A percentile compares a stretch with the other conserved stretches of the same genome.
phyloP scores from a whole-genome alignment of 2,888 invertebrate species.

The Melieria omissa region DNA sequence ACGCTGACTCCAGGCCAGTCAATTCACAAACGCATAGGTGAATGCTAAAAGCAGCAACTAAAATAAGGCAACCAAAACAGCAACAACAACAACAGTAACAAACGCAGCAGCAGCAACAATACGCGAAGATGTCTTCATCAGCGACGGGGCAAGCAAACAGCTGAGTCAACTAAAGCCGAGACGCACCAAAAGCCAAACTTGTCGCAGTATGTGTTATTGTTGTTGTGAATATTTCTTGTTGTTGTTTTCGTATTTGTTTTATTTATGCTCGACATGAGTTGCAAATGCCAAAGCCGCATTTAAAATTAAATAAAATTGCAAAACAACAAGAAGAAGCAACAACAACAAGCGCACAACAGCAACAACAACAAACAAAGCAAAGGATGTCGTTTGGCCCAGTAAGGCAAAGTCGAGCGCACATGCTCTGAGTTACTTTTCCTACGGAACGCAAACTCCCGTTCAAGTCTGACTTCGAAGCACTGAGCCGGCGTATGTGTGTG shows the following conservation, averaged over 20 bases:
- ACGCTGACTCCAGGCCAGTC: no score
- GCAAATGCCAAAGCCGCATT: slow-evolving; percentile 53
- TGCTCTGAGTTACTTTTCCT: slow-evolving; percentile 13
- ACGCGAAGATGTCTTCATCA: not conserved
- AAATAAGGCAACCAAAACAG: no score
- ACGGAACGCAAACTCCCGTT: not conserved
- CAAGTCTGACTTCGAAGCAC: no score
- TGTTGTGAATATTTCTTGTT: slow-evolving; percentile 38
- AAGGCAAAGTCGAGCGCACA: slow-evolving; percentile 12
- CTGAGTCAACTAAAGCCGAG: not conserved
- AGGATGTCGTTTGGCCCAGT: not conserved
- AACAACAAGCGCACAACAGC: no score
- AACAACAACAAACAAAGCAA: not conserved
- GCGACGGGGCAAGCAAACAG: slow-evolving; percentile 22
- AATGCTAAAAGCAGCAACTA: no score
- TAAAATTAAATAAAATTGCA: slow-evolving; percentile 5
- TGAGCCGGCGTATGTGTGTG: no score
- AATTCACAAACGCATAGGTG: no score
- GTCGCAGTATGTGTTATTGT: slow-evolving; percentile 6
- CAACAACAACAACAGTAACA: no score
- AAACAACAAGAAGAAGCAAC: not conserved
- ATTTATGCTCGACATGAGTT: slow-evolving; percentile 59
- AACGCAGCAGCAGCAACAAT: no score
- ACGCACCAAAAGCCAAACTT: not conserved
- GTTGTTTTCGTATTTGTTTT: slow-evolving; percentile 55